Conservation (phyloP, 2,113 vertebrate genomes). For the Jacana jacana region DNA sequence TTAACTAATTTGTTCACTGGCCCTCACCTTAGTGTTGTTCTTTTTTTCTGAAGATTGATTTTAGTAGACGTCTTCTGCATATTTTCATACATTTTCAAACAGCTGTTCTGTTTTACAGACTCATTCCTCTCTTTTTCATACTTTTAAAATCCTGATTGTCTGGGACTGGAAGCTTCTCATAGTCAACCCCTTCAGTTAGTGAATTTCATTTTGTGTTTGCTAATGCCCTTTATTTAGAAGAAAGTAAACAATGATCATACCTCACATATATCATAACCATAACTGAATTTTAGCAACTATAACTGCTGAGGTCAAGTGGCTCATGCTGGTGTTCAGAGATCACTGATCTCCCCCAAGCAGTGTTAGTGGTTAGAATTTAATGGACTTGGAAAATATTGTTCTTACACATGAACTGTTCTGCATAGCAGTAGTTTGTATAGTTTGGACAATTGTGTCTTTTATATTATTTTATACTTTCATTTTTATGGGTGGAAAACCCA, state of each 20-base stretch:
- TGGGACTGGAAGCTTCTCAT: neutral
- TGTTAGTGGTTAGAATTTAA: neutral
- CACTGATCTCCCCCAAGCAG: neutral
- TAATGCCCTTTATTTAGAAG: neutral
- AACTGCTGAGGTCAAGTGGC: neutral
- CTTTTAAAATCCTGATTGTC: neutral
- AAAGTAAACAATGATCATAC: neutral
- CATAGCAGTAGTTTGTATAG: neutral
- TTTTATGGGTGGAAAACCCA: neutral
- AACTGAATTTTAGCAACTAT: neutral
- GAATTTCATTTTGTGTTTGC: neutral
- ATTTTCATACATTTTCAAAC: neutral
- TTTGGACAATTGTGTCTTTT: neutral
- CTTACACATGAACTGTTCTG: neutral
- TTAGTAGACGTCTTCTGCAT: neutral
- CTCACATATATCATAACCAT: neutral
- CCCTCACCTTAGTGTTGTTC: neutral
- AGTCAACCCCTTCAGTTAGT: neutral
- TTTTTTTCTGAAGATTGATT: slow-evolving; percentile 20
- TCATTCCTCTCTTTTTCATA: neutral
- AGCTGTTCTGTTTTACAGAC: neutral
- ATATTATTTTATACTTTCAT: neutral
- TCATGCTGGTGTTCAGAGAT: neutral
- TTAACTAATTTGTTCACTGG: slow-evolving; percentile 9
- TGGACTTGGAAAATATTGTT: neutral